Evolutionary conservation across 2,113 vertebrate genomes (phyloP), one percentile per base, ranked within the genome.

Genomic region (Lutjanus erythropterus): DNA sequence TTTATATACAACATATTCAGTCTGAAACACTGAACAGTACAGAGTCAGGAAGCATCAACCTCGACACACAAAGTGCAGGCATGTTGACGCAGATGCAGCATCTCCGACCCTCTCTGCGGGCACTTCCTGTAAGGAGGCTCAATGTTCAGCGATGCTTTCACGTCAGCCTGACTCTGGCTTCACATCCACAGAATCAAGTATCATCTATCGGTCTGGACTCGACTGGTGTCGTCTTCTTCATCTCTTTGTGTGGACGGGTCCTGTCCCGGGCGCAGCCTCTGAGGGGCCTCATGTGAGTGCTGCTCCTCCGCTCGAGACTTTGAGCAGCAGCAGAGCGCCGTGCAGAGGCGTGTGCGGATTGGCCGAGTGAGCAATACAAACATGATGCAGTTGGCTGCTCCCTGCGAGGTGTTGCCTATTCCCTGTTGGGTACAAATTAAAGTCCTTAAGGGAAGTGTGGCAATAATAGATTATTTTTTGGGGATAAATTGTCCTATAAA

Each of bases 331-430:
- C 91, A 93, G 1, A 97, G 46, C 2, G 81, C 37, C 0, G 92
- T 66, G 5, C 93, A 49, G 53, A 99, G 95, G 4, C 96, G 95
- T 0, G 87, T 33, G 0, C 97, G 94, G 33, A 99, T 89, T 0
- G 91, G 94, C 0, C 85, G 92, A 0, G 97, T 99, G 23, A 96
- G 96, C 42, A 99, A 85, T 0, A 97, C 96, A 5, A 99, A 99
- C 95, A 97, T 94, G 84, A 98, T 95, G 85, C 98, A 98, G 94
- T 99, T 99, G 84, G 98, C 98, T 0, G 97, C 98, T 83, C 98
- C 98, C 86, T 99, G 98, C 53, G 96, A 97, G 0, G 97, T 99
- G 95, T 99, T 99, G 12, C 98, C 98, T 0, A 99, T 93, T 0
- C 98, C 98, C 98, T 99, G 95, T 56, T 10, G 69, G 77, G 65